Percentiles rank a stretch among this genome's conserved stretches.
Evolutionary conservation across 2,113 vertebrate species (phyloP).

Genomic region (Nerophis lumbriciformis): DNA sequence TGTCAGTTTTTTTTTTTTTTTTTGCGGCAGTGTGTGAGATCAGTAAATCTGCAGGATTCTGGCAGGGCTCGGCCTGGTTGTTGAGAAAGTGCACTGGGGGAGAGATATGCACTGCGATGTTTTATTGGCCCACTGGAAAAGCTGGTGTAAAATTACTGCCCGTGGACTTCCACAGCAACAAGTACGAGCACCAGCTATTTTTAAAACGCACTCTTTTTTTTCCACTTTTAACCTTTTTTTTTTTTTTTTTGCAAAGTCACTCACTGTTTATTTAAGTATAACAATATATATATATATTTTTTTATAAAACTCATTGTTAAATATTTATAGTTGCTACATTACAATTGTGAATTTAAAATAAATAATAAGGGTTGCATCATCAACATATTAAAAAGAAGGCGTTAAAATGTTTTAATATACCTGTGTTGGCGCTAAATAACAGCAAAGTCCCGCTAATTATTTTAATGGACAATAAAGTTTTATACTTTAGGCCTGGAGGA

Average conservation of each 20-base stretch:
- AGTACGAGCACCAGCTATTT: slow-evolving; percentile 1
- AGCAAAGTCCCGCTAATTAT: slow-evolving; percentile 56
- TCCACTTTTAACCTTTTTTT: no score
- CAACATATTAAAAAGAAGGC: no score
- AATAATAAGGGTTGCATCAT: no score
- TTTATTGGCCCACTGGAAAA: neutral
- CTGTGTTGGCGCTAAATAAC: slow-evolving; percentile 46
- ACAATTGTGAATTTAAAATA: no score
- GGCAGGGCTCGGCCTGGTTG: neutral
- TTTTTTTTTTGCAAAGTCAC: no score
- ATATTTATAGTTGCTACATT: no score
- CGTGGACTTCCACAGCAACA: neutral
- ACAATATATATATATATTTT: no score
- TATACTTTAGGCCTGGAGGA: slow-evolving; percentile 58
- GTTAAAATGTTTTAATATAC: slow-evolving; percentile 5
- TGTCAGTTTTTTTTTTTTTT: neutral
- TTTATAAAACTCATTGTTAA: no score
- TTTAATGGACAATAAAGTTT: slow-evolving; percentile 65
- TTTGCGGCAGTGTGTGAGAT: no score
- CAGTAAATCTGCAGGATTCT: neutral
- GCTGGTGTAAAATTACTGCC: neutral
- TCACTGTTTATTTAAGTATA: no score
- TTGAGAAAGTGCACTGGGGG: neutral
- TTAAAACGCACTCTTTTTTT: no score
- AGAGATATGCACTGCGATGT: neutral